Percentiles rank a stretch among this genome's conserved stretches.
These are phyloP conservation scores for Lepilemur ruficaudatus DNA, from an alignment of 2,797 vertebrate genomes.

Conservation along the genomic window DNA sequence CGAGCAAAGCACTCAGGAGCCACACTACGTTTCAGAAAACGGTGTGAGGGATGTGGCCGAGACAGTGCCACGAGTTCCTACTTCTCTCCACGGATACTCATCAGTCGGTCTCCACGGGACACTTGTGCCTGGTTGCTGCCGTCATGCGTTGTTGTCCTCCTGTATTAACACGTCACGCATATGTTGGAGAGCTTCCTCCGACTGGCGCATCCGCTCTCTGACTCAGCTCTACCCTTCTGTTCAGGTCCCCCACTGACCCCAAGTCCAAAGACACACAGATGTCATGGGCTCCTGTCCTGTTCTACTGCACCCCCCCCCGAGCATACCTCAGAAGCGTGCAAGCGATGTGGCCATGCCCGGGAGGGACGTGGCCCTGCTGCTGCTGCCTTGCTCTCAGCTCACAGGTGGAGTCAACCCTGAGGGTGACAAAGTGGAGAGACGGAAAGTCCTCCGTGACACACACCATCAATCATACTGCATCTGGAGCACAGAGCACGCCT, in stretches of 20 bases:
- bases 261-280: not conserved
- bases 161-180: not conserved
- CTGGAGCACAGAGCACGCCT: not conserved
- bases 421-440: too few relatives aligned
- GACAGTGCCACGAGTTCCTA: not conserved
- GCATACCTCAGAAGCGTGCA: not conserved
- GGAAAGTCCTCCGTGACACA: not conserved
- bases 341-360: rapidly evolving
- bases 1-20: not conserved
- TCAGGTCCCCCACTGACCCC: not conserved
- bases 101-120: not conserved
- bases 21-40: not conserved
- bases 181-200: not conserved
- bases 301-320: not conserved
- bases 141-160: not conserved
- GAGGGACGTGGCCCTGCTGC: not conserved
- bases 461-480: not conserved
- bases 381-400: not conserved
- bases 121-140: not conserved
- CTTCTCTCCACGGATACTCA: not conserved
- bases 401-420: not conserved
- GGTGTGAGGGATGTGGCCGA: not conserved
- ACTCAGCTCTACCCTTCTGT: not conserved
- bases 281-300: not conserved
- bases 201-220: not conserved